Percentiles rank a stretch among this genome's conserved stretches.
Evolutionary conservation across 2,797 vertebrate genomes (phyloP).

Genomic region (Acanthiza pusilla): DNA sequence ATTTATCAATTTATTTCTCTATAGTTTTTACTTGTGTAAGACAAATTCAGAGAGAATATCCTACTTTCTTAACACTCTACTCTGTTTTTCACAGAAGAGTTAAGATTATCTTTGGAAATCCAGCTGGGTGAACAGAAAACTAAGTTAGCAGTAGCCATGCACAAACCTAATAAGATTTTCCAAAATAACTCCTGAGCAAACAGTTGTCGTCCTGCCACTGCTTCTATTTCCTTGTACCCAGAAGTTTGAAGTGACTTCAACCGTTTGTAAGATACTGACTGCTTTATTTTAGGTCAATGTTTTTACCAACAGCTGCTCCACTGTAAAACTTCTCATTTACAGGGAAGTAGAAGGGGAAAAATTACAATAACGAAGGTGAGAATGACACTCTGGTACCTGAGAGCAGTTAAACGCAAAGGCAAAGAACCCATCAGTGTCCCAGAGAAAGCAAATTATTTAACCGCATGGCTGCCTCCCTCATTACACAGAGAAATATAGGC

Average conservation of each 20-base stretch:
- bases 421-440: neutral
- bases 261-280: neutral
- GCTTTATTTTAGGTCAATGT: neutral
- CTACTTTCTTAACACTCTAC: neutral
- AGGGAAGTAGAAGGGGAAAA: neutral
- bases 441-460: constrained; percentile 33
- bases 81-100: neutral
- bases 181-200: neutral
- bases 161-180: neutral
- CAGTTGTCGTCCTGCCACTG: neutral
- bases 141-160: neutral
- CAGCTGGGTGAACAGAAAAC: neutral
- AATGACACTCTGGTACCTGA: neutral
- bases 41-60: neutral
- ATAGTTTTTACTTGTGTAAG: neutral
- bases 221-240: neutral
- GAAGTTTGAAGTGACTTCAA: neutral
- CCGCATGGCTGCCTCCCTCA: constrained; percentile 21
- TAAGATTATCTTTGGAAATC: neutral
- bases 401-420: neutral
- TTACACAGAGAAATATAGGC: constrained; percentile 21
- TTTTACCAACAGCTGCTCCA: neutral
- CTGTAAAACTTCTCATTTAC: neutral
- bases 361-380: neutral
- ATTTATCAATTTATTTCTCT: neutral